Evolutionary conservation across 1,140 invertebrate species (phyloP).

Genomic region (Doryteuthis pealeii): DNA sequence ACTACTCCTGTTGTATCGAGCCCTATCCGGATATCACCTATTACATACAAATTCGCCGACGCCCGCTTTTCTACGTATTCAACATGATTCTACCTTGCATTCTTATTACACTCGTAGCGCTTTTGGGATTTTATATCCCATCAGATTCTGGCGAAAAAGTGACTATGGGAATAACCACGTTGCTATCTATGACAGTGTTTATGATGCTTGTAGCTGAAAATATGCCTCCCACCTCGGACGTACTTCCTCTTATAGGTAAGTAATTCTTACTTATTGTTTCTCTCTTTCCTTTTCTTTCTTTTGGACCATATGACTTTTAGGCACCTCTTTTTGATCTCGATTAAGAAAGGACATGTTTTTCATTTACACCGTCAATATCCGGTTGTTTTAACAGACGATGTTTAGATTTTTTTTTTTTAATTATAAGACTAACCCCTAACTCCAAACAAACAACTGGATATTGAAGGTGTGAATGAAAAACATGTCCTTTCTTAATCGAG

Average conservation of each 20-base stretch:
- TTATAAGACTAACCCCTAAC: too few species aligned
- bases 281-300: background rate
- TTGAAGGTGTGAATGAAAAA: too few species aligned
- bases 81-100: slow-evolving; percentile 79
- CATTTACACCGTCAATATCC: too few species aligned
- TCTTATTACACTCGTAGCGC: slow-evolving; percentile 80
- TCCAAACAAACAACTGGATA: too few species aligned
- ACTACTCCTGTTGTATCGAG: slow-evolving; percentile 70
- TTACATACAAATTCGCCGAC: slow-evolving; percentile 66
- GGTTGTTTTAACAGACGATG: too few species aligned
- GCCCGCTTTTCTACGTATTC: slow-evolving; percentile 89
- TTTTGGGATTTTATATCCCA: slow-evolving; percentile 83
- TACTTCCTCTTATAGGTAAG: slow-evolving; percentile 55
- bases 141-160: slow-evolving; percentile 71
- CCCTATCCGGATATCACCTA: slow-evolving; percentile 56
- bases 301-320: too few species aligned
- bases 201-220: slow-evolving; percentile 58
- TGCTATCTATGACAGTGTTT: slow-evolving; percentile 59
- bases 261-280: background rate
- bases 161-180: slow-evolving; percentile 57
- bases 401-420: too few species aligned
- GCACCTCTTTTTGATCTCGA: too few species aligned
- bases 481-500: too few species aligned
- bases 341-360: too few species aligned
- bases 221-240: slow-evolving; percentile 57